phyloP scores from a whole-genome alignment of 1,140 invertebrate species.

The Drosophila kohkoa region DNA sequence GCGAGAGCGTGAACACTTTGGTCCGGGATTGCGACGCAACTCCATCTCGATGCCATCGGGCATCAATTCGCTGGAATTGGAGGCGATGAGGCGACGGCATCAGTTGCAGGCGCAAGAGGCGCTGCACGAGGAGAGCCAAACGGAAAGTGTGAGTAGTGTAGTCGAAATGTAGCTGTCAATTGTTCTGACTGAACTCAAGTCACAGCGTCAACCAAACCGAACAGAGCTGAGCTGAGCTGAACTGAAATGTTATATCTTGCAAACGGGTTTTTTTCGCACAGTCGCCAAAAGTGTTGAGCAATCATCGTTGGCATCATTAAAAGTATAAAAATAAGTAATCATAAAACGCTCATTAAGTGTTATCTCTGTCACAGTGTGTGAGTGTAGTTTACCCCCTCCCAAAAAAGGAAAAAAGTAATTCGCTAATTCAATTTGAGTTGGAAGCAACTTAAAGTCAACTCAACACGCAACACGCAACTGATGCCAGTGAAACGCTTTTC shows the following conservation, averaged over 20 bases:
- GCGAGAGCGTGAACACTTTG: constrained; percentile 44
- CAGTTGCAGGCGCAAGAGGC: constrained; percentile 79
- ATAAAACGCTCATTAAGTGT: constrained; percentile 33
- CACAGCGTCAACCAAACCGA: too few species aligned
- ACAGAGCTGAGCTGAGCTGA: neutral
- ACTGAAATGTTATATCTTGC: neutral
- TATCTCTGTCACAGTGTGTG: constrained; percentile 20
- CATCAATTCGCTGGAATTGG: constrained; percentile 75
- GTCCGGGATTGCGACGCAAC: constrained; percentile 67
- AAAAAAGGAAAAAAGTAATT: constrained; percentile 1
- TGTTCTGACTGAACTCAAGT: neutral
- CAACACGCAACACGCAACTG: neutral
- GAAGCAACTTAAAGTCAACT: constrained; percentile 29
- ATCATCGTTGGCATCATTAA: constrained; percentile 19
- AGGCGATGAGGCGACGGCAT: constrained; percentile 69
- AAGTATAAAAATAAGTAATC: constrained; percentile 19
- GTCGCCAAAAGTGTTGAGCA: constrained; percentile 1
- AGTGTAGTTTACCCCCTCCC: neutral
- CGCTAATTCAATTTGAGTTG: constrained; percentile 51
- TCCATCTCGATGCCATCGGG: constrained; percentile 80
- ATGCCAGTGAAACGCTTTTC: neutral
- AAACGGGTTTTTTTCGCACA: constrained; percentile 16
- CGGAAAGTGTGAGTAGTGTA: constrained; percentile 73
- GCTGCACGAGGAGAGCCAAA: constrained; percentile 69
- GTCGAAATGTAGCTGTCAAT: neutral